Conservation (phyloP, 2,888 invertebrate genomes). For the Cremastinae sp. region DNA sequence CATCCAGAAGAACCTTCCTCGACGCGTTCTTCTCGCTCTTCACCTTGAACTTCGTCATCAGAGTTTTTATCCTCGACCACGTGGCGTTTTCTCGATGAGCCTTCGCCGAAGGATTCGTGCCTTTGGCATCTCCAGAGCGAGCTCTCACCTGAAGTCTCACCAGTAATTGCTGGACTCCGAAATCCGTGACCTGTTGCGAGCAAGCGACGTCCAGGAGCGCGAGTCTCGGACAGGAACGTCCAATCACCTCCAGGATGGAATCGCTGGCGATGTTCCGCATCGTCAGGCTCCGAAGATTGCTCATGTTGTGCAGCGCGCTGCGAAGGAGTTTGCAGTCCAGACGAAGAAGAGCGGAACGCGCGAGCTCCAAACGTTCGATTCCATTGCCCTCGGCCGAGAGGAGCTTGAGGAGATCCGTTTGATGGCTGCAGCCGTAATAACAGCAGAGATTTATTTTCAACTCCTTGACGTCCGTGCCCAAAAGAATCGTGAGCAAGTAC, state of each 20-base stretch:
- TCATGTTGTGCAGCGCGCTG: slow-evolving; percentile 76
- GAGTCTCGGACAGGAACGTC: slow-evolving; percentile 78
- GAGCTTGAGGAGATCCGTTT: slow-evolving; percentile 78
- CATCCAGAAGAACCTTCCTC: slow-evolving; percentile 75
- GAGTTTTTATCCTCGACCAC: slow-evolving; percentile 74
- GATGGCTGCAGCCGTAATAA: slow-evolving; percentile 80
- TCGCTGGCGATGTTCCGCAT: slow-evolving; percentile 80
- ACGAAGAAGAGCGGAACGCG: slow-evolving; percentile 77
- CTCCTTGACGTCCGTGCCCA: slow-evolving; percentile 78
- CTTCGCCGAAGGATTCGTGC: not conserved
- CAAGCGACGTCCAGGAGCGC: slow-evolving; percentile 78
- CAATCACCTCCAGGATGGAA: slow-evolving; percentile 77
- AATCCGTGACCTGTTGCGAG: slow-evolving; percentile 79
- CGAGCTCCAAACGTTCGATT: slow-evolving; percentile 77
- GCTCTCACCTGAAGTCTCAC: slow-evolving; percentile 50
- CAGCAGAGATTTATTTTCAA: slow-evolving; percentile 79
- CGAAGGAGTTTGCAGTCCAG: slow-evolving; percentile 78
- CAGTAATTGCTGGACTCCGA: slow-evolving; percentile 77
- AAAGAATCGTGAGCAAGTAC: slow-evolving; percentile 77
- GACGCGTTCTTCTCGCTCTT: slow-evolving; percentile 66
- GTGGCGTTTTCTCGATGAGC: slow-evolving; percentile 63
- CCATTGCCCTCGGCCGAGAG: slow-evolving; percentile 78
- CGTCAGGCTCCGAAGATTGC: slow-evolving; percentile 75
- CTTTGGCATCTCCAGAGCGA: slow-evolving; percentile 25
- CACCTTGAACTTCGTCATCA: slow-evolving; percentile 67